phyloP scores from a whole-genome alignment of 2,113 vertebrate genomes.

The Micronisus gabar region DNA sequence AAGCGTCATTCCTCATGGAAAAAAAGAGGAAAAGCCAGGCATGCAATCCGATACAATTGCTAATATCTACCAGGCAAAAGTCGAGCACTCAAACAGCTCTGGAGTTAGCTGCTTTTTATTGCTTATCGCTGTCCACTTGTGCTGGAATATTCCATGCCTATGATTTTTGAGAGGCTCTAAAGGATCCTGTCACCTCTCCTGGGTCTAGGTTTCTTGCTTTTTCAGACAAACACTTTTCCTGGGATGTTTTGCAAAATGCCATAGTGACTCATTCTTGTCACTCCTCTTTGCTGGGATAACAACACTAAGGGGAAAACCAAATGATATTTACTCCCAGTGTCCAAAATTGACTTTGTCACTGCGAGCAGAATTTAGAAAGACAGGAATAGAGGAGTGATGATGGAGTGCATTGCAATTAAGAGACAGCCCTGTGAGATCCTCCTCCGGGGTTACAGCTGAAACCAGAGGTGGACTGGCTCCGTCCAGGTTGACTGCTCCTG shows the following conservation, averaged over 20 bases:
- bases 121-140: neutral
- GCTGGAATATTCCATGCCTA: neutral
- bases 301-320: slow-evolving; percentile 10
- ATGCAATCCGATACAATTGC: neutral
- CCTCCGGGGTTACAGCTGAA: neutral
- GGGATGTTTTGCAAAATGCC: slow-evolving; percentile 8
- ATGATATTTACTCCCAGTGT: neutral
- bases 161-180: neutral
- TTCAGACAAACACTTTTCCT: neutral
- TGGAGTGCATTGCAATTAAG: neutral
- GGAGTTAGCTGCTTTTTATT: neutral
- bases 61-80: neutral
- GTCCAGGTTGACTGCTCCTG: neutral
- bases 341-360: neutral
- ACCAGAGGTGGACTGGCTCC: neutral
- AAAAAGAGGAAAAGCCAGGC: neutral
- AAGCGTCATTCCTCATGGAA: neutral
- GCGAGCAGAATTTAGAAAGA: neutral
- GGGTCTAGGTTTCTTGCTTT: neutral
- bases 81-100: neutral
- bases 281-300: neutral
- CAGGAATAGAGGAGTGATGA: slow-evolving; percentile 4
- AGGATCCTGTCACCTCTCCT: neutral
- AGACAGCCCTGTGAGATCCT: neutral
- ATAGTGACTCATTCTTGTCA: neutral